Base-by-base conservation (phyloP, 2,888 invertebrate genomes). In the Phlogophora meticulosa region DNA sequence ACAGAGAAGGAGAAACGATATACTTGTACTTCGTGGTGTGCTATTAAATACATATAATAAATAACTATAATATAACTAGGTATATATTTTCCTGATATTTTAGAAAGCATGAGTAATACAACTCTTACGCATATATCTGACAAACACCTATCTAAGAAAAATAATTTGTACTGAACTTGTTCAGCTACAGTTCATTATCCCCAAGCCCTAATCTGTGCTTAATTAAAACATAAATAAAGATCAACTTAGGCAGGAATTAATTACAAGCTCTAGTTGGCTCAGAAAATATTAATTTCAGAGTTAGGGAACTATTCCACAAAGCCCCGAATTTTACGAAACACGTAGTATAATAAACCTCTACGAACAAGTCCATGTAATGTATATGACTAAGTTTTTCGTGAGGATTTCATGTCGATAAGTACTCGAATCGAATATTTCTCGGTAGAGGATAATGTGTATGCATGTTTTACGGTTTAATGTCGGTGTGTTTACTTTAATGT, bases 201-300 rank as follows among this genome's bases (percentile, higher is more conserved):
- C 52, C 20, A 43, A 66, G 20, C 28, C 28, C 11, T 17, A 15
- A 51, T 52, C 20, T 52, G 48, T 48, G 42, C 24, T 22, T 36
- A 60, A 15, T 34, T 64, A 49, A 46, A 59, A 53, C 52, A 62
- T 65, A 60, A 68, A 72, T 65, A 65, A 76, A 67, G 48, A 67
- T 65, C 42, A 60, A 42, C 28, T 68, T 72, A 49, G 59, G 36
- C 36, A 45, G 49, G 62, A 69, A 71, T 68, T 65, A 79, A 78
- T 76, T 71, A 76, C 53, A 56, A 51, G 52, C 58, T 59, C 49
- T 62, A 46, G 55, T 65, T 72, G 32, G 53, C 42, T 69, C 34
- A 28, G 62, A 65, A 65, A 71, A 81, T 69, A 78, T 70, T 69
- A 70, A 74, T 66, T 81, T 57, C 15, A 15, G 36, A 53, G 49